Percentiles rank a stretch among this genome's conserved stretches.
phyloP scores from a whole-genome alignment of 2,113 vertebrate species.

The Dicaeum eximium region DNA sequence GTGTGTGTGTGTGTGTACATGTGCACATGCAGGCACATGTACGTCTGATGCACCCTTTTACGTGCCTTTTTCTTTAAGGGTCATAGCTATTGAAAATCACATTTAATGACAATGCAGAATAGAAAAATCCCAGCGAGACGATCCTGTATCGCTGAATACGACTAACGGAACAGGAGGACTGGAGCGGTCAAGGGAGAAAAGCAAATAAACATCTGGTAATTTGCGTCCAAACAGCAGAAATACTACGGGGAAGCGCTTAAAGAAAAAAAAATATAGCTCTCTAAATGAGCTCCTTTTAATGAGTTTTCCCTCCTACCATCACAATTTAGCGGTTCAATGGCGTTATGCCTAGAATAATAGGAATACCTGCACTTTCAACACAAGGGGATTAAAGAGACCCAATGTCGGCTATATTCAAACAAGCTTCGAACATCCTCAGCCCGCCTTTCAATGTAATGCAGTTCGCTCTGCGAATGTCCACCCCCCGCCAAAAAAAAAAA shows the following conservation, averaged over 20 bases:
- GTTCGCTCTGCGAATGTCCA: background rate
- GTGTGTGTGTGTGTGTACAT: background rate
- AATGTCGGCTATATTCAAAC: background rate
- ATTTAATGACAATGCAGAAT: background rate
- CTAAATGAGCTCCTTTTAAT: background rate
- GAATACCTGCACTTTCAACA: conserved; percentile 30
- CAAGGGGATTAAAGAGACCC: background rate
- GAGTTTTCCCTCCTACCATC: background rate
- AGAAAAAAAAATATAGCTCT: background rate
- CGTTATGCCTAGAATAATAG: background rate
- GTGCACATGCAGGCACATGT: background rate
- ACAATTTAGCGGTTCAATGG: background rate
- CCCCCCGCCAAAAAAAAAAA: accelerated
- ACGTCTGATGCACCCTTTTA: background rate
- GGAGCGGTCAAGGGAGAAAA: background rate
- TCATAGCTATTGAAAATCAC: background rate
- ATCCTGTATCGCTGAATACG: background rate
- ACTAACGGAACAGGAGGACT: background rate
- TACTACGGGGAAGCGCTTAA: background rate
- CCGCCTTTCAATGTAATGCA: background rate
- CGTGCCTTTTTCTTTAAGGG: conserved; percentile 8
- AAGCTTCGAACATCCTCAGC: background rate
- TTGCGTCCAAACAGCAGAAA: background rate
- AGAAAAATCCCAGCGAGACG: background rate
- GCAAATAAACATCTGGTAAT: background rate